Conservation (phyloP, 2,888 invertebrate genomes). For the Mythimna impura region DNA sequence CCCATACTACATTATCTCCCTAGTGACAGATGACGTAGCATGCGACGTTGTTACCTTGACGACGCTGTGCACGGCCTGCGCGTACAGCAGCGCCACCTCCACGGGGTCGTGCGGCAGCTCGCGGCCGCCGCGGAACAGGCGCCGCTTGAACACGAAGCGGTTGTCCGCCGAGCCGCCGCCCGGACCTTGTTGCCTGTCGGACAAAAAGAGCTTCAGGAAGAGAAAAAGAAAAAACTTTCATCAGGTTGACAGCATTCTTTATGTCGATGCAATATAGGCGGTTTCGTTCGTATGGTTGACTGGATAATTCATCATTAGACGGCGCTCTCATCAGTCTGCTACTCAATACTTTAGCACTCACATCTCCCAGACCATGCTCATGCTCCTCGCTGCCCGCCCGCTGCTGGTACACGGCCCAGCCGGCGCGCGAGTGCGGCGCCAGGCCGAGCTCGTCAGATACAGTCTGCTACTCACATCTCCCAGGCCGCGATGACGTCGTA, state of each 20-base stretch:
- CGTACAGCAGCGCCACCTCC: slow-evolving; percentile 97
- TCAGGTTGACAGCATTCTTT: no score
- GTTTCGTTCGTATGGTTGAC: no score
- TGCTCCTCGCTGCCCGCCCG: slow-evolving; percentile 97
- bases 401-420: slow-evolving; percentile 98
- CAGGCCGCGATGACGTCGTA: slow-evolving; percentile 92
- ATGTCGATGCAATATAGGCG: no score
- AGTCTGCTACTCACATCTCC: slow-evolving; percentile 93
- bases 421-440: slow-evolving; percentile 93
- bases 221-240: background rate
- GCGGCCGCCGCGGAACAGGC: slow-evolving; percentile 96
- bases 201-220: background rate
- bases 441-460: slow-evolving; percentile 95
- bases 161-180: slow-evolving; percentile 96
- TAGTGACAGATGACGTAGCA: no score
- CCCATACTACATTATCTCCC: no score
- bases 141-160: slow-evolving; percentile 97
- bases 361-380: slow-evolving; percentile 98
- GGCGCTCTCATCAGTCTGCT: background rate
- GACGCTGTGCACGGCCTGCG: slow-evolving; percentile 98
- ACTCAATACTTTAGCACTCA: no score
- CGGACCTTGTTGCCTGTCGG: slow-evolving; percentile 90
- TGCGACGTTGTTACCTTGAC: slow-evolving; percentile 93
- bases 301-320: no score
- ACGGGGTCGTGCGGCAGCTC: slow-evolving; percentile 98